A percentile compares a stretch with the other conserved stretches of the same genome.
phyloP scores from a whole-genome alignment of 2,113 vertebrate genomes.

The Reinhardtius hippoglossoides region DNA sequence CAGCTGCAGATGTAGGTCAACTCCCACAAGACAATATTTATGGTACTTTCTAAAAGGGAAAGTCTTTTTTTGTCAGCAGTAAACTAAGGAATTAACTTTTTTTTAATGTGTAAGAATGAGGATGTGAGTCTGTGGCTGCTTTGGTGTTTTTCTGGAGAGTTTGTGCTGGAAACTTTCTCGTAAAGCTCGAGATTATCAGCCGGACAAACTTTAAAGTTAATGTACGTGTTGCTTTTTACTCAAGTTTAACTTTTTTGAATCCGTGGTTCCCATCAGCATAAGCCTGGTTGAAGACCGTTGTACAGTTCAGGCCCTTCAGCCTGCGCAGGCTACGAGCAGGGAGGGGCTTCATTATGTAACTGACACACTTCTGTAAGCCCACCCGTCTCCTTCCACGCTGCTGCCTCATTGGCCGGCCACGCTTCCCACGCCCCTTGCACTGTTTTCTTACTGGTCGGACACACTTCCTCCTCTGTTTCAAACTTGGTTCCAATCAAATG shows the following conservation, averaged over 20 bases:
- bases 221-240: not conserved
- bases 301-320: conserved; percentile 3
- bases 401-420: conserved; percentile 64
- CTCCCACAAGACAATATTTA: too few relatives aligned
- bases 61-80: not conserved
- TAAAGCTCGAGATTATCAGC: not conserved
- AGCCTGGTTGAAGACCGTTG: conserved; percentile 2
- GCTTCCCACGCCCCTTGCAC: conserved; percentile 27
- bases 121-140: conserved; percentile 13
- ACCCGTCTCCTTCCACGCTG: conserved; percentile 12
- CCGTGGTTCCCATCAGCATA: not conserved
- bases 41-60: not conserved
- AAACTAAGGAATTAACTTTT: conserved; percentile 13
- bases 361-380: conserved; percentile 72
- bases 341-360: conserved; percentile 81
- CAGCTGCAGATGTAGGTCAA: not conserved
- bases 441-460: conserved; percentile 70
- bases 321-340: conserved; percentile 23
- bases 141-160: not conserved
- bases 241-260: not conserved
- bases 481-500: conserved; percentile 73
- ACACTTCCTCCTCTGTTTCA: conserved; percentile 66
- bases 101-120: conserved; percentile 12
- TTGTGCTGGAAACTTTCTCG: not conserved
- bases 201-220: not conserved